Percentiles rank a stretch among this genome's conserved stretches.
These are phyloP conservation scores for Mactromeris polynyma DNA, from an alignment of 2,888 invertebrate genomes.

Conservation along the genomic window DNA sequence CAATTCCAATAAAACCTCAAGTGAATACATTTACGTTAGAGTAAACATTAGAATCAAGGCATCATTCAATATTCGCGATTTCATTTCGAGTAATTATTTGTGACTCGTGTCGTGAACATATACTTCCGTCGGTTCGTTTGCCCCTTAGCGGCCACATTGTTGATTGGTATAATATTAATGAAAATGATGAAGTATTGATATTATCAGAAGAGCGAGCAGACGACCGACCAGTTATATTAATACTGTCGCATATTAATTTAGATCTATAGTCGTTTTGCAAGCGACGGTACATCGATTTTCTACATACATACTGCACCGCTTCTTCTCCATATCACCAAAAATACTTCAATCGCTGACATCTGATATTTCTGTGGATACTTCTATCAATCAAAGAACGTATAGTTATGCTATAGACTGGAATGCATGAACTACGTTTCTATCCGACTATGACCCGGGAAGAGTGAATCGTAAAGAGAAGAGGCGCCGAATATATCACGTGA, in stretches of 20 bases:
- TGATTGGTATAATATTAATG: conserved; percentile 1
- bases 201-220: neutral
- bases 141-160: neutral
- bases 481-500: neutral
- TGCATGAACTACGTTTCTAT: neutral
- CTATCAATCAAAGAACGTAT: neutral
- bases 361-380: neutral
- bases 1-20: too few relatives aligned
- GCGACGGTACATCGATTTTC: neutral
- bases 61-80: too few relatives aligned
- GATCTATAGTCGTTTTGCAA: neutral
- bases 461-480: neutral
- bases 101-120: too few relatives aligned
- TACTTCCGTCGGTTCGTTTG: neutral
- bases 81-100: too few relatives aligned
- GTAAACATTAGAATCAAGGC: too few relatives aligned
- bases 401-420: neutral
- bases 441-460: neutral
- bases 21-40: too few relatives aligned
- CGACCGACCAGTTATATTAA: neutral
- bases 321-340: neutral
- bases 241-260: conserved; percentile 2
- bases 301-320: neutral
- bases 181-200: neutral
- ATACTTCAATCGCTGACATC: neutral